phyloP scores from a whole-genome alignment of 2,888 invertebrate genomes.

The Serrognathus titanus region DNA sequence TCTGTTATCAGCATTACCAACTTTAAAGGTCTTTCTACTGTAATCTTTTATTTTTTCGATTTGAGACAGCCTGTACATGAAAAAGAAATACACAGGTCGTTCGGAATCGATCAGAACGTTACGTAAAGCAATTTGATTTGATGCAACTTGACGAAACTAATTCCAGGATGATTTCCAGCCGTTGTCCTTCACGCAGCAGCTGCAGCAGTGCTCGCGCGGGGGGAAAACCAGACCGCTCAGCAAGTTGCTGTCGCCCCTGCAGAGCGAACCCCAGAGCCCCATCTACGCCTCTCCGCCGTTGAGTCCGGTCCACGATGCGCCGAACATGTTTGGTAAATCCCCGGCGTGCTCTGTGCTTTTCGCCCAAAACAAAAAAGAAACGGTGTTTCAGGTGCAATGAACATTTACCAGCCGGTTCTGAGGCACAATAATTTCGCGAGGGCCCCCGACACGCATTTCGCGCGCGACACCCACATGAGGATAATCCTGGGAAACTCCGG shows the following conservation, averaged over 20 bases:
- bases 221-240: conserved; percentile 62
- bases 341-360: neutral
- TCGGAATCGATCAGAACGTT: no score
- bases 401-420: conserved; percentile 49
- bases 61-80: no score
- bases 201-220: conserved; percentile 78
- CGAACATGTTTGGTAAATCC: conserved; percentile 44
- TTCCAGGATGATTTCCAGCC: conserved; percentile 51
- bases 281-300: conserved; percentile 70
- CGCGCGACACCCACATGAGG: conserved; percentile 87
- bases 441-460: conserved; percentile 76
- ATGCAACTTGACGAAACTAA: no score
- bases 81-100: no score
- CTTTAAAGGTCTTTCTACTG: no score
- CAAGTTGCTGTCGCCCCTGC: conserved; percentile 57
- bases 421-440: conserved; percentile 45
- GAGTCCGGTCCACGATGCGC: conserved; percentile 51
- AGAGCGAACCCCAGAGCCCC: conserved; percentile 67
- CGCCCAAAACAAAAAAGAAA: no score
- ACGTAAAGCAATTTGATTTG: no score
- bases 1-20: no score
- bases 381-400: conserved; percentile 39
- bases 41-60: no score
- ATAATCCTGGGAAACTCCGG: conserved; percentile 65
- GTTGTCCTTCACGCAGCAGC: conserved; percentile 88